Base-by-base conservation (phyloP, 2,888 invertebrate species). In the Chymomyza procnemis region DNA sequence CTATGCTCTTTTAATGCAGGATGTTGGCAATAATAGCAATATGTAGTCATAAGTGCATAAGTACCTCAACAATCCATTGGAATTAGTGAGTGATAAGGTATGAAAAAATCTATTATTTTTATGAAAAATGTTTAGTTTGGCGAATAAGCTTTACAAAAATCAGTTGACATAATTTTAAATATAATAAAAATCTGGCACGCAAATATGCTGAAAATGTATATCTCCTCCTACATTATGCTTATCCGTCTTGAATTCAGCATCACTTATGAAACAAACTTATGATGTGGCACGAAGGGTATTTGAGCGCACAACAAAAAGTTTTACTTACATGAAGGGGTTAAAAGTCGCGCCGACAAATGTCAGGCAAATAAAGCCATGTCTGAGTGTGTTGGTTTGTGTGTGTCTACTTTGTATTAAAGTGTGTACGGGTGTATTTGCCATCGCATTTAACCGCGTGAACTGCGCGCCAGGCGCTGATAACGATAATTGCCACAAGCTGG, bases 361-460 rank as follows among this genome's bases (percentile, higher is more conserved):
- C 59, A 61, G 66, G 67, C 1, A 22, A 22, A 54, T 54, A 6
- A 54, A 22, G 19, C 9, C 14, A 9, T 50, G 50, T 50, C 50
- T 1, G 50, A 50, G 18, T 50, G 50, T 48, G 18, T 48, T 18
- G 1, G 16, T 18, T 16, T 50, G 19, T 50, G 16, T 18, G 48
- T 50, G 19, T 50, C 16, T 12, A 12, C 50, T 48, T 18, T 50
- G 67, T 41, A 62, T 63, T 60, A 58, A 54, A 57, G 74, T 46
- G 57, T 58, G 60, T 64, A 64, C 3, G 22, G 16, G 74, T 61
- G 66, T 81, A 82, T 79, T 82, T 85, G 87, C 73, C 79, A 74
- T 75, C 85, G 87, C 81, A 80, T 83, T 85, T 85, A 83, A 79
- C 82, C 82, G 87, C 87, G 85, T 79, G 79, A 87, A 81, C 85